Conservation (phyloP, 2,797 vertebrate species). For the Phylloscopus collybita region DNA sequence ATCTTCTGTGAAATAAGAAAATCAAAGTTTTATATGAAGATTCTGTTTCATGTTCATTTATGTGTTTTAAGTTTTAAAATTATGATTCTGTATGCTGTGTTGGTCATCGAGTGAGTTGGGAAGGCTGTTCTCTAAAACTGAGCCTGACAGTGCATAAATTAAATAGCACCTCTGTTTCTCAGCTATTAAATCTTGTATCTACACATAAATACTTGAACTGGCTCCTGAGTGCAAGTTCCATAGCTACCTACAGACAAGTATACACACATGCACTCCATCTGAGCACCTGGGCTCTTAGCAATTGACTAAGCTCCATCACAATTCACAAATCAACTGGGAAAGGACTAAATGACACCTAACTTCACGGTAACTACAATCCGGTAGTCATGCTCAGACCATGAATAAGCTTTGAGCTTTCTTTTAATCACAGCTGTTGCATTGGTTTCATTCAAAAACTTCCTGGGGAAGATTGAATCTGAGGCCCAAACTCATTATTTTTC, state of each 20-base stretch:
- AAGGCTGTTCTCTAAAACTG: neutral
- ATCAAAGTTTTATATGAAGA: neutral
- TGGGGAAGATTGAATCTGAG: neutral
- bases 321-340: constrained; percentile 7
- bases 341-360: neutral
- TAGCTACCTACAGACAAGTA: neutral
- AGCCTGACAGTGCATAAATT: neutral
- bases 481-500: neutral
- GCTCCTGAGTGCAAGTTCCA: neutral
- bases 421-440: neutral
- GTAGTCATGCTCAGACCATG: neutral
- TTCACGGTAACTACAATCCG: neutral
- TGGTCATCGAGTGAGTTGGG: neutral
- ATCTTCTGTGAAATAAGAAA: neutral
- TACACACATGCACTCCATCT: neutral
- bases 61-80: neutral
- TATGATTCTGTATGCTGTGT: neutral
- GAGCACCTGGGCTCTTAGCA: neutral
- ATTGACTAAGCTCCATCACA: neutral
- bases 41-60: neutral
- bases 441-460: neutral
- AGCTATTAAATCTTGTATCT: neutral
- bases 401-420: neutral
- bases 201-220: constrained; percentile 7
- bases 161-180: neutral